Base-by-base conservation (phyloP, 2,797 vertebrate species). In the Periophthalmus magnuspinnatus region DNA sequence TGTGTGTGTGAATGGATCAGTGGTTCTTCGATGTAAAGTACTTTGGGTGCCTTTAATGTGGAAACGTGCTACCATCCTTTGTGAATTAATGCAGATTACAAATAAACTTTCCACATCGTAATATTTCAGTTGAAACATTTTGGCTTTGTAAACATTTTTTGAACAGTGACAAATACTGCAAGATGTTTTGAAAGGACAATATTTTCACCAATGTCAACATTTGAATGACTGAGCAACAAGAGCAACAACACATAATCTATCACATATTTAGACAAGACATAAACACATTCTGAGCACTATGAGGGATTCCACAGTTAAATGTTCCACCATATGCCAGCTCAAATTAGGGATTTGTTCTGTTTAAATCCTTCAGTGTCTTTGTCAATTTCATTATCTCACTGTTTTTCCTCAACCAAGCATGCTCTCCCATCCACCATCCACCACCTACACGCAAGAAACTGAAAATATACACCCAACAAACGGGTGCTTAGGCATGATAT, bases 401-500 rank as follows among this genome's bases (percentile, higher is more conserved):
- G 47, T 75, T 65, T 68, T 50, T 65, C 68, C 63, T 64, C 38
- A 61, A 55, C 48, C 62, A 4, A 38, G 56, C 45, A 36, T 14
- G 48, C 70, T 66, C 76, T 34, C 75, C 60, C 62, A 41, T 52
- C 59, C 48, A 17, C 60, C 62, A 41, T 52, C 59, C 48, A 17
- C 65, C 67, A 71, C 52, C 72, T 65, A 55, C 34, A 70, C 34
- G 24, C 38, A 21, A 3, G 10, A 14, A 6, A 14, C 11, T 1
- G 10, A 52, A 56, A 5, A 63, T 52, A 64, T 50, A 47, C 55
- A n/a, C 62, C 57, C 78, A 78, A 79, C 77, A 84, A 79, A 78
- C 22, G 71, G 72, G 79, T 67, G 62, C 74, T 72, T 70, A 74
- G 50, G 76, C 72, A 50, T 73, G 80, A 89, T 78, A 54, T 2